These are phyloP conservation scores for Cryptotermes secundus DNA, from an alignment of 1,140 invertebrate species.

Conservation along the genomic window DNA sequence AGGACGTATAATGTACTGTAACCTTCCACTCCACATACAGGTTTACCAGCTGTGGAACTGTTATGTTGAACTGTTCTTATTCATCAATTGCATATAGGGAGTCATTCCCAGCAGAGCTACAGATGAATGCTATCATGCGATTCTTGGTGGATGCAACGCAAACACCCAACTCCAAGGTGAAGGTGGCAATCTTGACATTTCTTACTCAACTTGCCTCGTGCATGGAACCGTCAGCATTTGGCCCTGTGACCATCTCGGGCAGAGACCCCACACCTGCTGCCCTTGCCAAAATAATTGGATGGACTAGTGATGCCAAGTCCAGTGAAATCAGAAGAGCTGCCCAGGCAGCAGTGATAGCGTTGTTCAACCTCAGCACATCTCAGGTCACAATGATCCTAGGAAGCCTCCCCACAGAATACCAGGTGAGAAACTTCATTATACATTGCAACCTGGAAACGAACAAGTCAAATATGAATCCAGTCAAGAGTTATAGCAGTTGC, in stretches of 20 bases:
- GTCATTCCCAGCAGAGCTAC: constrained; percentile 58
- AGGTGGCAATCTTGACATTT: constrained; percentile 72
- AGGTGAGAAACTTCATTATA: constrained; percentile 49
- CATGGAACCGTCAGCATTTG: constrained; percentile 45
- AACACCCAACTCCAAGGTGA: constrained; percentile 84
- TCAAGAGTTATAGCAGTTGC: no score
- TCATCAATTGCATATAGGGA: constrained; percentile 48
- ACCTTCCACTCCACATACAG: no score
- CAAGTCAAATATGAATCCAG: not conserved
- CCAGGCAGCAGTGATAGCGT: constrained; percentile 74
- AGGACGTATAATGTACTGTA: no score
- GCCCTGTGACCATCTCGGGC: constrained; percentile 35
- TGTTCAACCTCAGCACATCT: constrained; percentile 88
- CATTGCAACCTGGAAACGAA: no score
- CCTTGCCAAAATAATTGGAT: constrained; percentile 61
- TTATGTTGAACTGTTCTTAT: no score
- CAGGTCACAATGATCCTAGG: constrained; percentile 82
- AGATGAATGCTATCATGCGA: constrained; percentile 64
- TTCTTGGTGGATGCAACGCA: constrained; percentile 88
- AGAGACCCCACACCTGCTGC: constrained; percentile 59
- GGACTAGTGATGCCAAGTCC: constrained; percentile 57
- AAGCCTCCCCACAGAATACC: constrained; percentile 77
- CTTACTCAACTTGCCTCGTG: constrained; percentile 67
- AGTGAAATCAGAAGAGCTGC: constrained; percentile 78
- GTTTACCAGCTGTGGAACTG: no score